Evolutionary conservation across 2,888 invertebrate species (phyloP).

Genomic region (Nephrocerus scutellatus): DNA sequence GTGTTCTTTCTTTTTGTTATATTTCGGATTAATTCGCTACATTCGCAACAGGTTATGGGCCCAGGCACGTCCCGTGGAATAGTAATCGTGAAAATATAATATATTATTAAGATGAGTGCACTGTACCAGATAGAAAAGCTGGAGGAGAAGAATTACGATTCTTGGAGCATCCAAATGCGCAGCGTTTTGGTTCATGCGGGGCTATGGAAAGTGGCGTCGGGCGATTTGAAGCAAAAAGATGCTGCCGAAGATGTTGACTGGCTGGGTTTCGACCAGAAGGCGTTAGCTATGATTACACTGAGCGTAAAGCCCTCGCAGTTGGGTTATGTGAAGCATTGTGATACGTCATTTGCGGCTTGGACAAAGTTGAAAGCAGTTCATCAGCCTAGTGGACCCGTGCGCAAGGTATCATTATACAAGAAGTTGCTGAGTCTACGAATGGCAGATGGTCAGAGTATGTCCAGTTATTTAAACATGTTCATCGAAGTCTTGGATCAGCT

Average conservation of each 20-base stretch:
- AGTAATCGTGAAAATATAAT: no score
- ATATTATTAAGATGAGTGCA: no score
- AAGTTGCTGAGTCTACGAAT: slow-evolving; percentile 12
- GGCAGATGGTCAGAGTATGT: slow-evolving; percentile 11
- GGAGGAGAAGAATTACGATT: slow-evolving; percentile 15
- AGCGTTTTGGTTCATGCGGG: slow-evolving; percentile 14
- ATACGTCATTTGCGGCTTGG: slow-evolving; percentile 13
- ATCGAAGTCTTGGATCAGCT: slow-evolving; percentile 11
- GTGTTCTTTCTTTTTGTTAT: no score
- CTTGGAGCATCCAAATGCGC: slow-evolving; percentile 15
- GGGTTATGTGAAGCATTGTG: slow-evolving; percentile 15
- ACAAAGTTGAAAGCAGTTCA: slow-evolving; percentile 8
- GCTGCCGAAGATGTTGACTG: slow-evolving; percentile 1
- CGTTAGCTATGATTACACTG: slow-evolving; percentile 13
- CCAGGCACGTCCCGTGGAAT: no score
- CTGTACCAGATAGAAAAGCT: slow-evolving; percentile 15
- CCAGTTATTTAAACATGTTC: slow-evolving; percentile 9
- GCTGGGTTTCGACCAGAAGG: slow-evolving; percentile 14
- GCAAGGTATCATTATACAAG: slow-evolving; percentile 14
- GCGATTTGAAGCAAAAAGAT: slow-evolving; percentile 8
- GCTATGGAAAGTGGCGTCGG: slow-evolving; percentile 11
- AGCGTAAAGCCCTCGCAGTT: slow-evolving; percentile 12
- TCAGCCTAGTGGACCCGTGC: slow-evolving; percentile 15
- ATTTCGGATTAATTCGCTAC: no score
- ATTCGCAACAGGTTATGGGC: no score